Conservation (phyloP, 37 sponge, comb jelly and placozoan species). For the Chondrosia reniformis region DNA sequence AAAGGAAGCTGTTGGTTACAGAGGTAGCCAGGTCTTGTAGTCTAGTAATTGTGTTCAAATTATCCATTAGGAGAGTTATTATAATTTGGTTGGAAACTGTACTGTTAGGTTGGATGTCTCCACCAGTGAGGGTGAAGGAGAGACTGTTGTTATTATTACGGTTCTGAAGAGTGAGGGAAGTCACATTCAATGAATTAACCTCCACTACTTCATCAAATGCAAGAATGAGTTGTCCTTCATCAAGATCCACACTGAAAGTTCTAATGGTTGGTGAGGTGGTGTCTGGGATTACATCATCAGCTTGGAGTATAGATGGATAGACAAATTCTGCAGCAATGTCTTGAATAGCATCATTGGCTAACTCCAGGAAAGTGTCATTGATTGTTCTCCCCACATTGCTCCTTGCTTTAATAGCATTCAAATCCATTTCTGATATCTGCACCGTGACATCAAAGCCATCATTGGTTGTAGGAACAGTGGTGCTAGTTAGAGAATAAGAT, state of each 20-base stretch:
- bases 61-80: conserved; percentile 41
- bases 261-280: conserved; percentile 62
- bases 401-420: conserved; percentile 63
- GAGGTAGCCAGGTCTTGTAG: conserved; percentile 56
- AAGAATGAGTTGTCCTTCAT: conserved; percentile 59
- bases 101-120: conserved; percentile 16
- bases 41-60: conserved; percentile 73
- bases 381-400: conserved; percentile 29
- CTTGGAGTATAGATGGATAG: conserved; percentile 16
- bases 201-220: conserved; percentile 73
- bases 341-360: conserved; percentile 33
- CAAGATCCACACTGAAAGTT: conserved; percentile 74
- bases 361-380: conserved; percentile 43
- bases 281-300: conserved; percentile 39
- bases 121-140: conserved; percentile 67
- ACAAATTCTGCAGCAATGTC: conserved; percentile 41
- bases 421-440: conserved; percentile 37
- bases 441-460: conserved; percentile 49
- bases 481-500: conserved; percentile 62
- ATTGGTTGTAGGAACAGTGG: conserved; percentile 13
- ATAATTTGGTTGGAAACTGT: conserved; percentile 29
- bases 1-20: conserved; percentile 45
- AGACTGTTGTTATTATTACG: conserved; percentile 20
- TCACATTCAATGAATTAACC: conserved; percentile 53
- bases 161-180: conserved; percentile 70